Evolutionary conservation across 2,888 invertebrate genomes (phyloP).

Genomic region (Carcina quercana): DNA sequence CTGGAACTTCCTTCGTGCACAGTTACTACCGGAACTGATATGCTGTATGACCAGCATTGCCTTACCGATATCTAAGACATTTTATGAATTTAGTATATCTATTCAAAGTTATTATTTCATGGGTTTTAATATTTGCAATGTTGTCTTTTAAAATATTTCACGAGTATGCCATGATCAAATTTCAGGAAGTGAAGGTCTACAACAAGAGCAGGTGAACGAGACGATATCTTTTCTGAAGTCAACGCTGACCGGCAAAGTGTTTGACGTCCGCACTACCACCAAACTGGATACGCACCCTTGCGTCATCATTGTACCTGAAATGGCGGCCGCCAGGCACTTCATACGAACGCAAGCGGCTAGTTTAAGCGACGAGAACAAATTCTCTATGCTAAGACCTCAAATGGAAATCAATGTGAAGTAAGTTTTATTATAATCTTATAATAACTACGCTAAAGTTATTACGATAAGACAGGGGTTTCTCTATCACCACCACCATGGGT

Average conservation of each 20-base stretch:
- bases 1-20: too few species aligned
- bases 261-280: slow-evolving; percentile 87
- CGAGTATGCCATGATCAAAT: neutral
- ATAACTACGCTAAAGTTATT: too few species aligned
- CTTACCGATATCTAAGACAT: too few species aligned
- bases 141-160: too few species aligned
- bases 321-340: slow-evolving; percentile 97
- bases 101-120: too few species aligned
- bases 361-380: slow-evolving; percentile 88
- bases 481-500: too few species aligned
- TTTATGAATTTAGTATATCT: too few species aligned
- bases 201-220: slow-evolving; percentile 83
- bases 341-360: slow-evolving; percentile 90
- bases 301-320: slow-evolving; percentile 95
- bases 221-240: slow-evolving; percentile 86
- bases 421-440: too few species aligned
- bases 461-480: too few species aligned
- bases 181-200: slow-evolving; percentile 78
- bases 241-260: slow-evolving; percentile 85
- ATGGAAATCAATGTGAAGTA: slow-evolving; percentile 96
- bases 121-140: too few species aligned
- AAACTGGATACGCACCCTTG: slow-evolving; percentile 94
- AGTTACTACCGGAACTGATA: too few species aligned
- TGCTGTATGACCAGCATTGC: too few species aligned
- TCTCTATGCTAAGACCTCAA: slow-evolving; percentile 90